phyloP scores from a whole-genome alignment of 2,888 invertebrate species.

The Phalera bucephala region DNA sequence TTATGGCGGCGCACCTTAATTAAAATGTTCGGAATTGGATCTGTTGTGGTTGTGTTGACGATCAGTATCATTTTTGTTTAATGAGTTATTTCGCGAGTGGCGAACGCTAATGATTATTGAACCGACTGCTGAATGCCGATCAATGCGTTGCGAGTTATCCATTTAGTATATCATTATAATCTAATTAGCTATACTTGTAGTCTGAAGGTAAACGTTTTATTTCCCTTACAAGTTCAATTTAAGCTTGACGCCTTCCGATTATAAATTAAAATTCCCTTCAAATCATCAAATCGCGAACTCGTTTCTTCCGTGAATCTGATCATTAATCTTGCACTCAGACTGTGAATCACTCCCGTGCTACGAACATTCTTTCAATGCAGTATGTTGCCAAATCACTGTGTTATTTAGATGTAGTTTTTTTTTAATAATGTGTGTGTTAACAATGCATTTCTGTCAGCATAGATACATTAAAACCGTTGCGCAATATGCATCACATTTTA shows the following conservation, averaged over 20 bases:
- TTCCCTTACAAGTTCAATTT: conserved; percentile 11
- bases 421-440: neutral
- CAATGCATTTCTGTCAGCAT: neutral
- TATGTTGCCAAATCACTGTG: conserved; percentile 1
- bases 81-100: conserved; percentile 63
- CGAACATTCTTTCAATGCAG: conserved; percentile 20
- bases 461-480: too few species aligned
- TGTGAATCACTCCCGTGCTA: conserved; percentile 29
- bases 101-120: conserved; percentile 34
- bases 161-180: too few species aligned
- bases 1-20: conserved; percentile 58
- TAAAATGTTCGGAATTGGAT: conserved; percentile 74
- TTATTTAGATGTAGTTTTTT: neutral
- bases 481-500: too few species aligned
- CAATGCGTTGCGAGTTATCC: too few species aligned
- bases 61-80: conserved; percentile 76
- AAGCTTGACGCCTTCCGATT: conserved; percentile 16
- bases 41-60: conserved; percentile 55
- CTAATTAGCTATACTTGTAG: neutral
- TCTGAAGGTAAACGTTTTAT: conserved; percentile 1
- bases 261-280: conserved; percentile 19
- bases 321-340: conserved; percentile 23
- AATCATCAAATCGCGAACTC: conserved; percentile 19
- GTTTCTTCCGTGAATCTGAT: conserved; percentile 24
- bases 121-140: conserved; percentile 17